Evolutionary conservation across 2,797 vertebrate genomes (phyloP).

Genomic region (Hozukius guyotensis): DNA sequence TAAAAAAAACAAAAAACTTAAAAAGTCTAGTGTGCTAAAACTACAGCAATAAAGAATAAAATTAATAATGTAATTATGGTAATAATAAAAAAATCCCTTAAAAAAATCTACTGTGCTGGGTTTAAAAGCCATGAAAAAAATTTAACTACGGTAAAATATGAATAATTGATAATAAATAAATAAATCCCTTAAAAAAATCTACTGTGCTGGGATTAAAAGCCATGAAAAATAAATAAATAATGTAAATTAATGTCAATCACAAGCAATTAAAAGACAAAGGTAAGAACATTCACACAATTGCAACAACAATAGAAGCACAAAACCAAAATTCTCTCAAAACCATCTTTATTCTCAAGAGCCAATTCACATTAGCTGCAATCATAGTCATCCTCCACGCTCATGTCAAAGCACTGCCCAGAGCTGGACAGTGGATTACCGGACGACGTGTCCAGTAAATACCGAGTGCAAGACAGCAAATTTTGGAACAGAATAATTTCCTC

Average conservation of each 20-base stretch:
- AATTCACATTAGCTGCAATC: conserved; percentile 81
- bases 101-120: too few species aligned
- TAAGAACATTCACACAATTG: not conserved
- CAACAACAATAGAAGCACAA: conserved; percentile 19
- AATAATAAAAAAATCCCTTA: too few species aligned
- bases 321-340: conserved; percentile 76
- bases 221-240: not conserved
- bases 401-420: conserved; percentile 36
- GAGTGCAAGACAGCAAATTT: conserved; percentile 60
- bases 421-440: conserved; percentile 25
- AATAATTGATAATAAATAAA: too few species aligned
- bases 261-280: not conserved
- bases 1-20: too few species aligned
- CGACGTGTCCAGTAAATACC: conserved; percentile 39
- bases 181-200: too few species aligned
- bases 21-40: too few species aligned
- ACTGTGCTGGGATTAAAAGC: too few species aligned
- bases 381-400: conserved; percentile 52
- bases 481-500: conserved; percentile 20
- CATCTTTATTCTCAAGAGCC: conserved; percentile 84
- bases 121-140: too few species aligned
- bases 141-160: too few species aligned
- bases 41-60: too few species aligned
- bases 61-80: too few species aligned
- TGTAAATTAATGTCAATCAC: not conserved